Evolutionary conservation across 2,113 vertebrate genomes (phyloP).

Genomic region (Bubo blakistoni): DNA sequence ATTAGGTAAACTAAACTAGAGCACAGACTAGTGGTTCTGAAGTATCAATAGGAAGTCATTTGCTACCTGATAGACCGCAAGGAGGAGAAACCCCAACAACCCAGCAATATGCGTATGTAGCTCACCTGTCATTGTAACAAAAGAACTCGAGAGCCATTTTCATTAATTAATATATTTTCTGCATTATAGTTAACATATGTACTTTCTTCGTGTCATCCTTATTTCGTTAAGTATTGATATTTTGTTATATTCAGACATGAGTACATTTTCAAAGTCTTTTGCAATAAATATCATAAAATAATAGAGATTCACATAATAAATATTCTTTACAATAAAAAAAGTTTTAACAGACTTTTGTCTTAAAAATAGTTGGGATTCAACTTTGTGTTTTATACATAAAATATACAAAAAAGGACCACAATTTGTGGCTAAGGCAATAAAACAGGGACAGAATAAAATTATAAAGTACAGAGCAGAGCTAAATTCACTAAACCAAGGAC

Average conservation of each 20-base stretch:
- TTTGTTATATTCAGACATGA: slow-evolving; percentile 99
- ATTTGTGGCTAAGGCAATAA: slow-evolving; percentile 80
- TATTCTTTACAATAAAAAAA: slow-evolving; percentile 98
- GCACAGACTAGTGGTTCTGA: slow-evolving; percentile 51
- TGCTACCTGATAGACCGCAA: background rate
- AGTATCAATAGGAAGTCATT: background rate
- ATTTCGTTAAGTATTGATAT: slow-evolving; percentile 98
- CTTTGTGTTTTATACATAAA: slow-evolving; percentile 94
- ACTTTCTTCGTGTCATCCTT: slow-evolving; percentile 90
- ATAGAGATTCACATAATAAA: slow-evolving; percentile 99
- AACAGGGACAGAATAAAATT: slow-evolving; percentile 74
- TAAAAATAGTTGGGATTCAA: slow-evolving; percentile 98
- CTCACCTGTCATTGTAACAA: slow-evolving; percentile 48
- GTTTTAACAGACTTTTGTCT: slow-evolving; percentile 95
- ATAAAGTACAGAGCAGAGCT: slow-evolving; percentile 70
- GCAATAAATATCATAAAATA: slow-evolving; percentile 99
- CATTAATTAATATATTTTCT: slow-evolving; percentile 99
- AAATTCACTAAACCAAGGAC: slow-evolving; percentile 52
- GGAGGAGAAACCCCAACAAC: background rate
- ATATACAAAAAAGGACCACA: slow-evolving; percentile 90
- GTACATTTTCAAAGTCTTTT: slow-evolving; percentile 94
- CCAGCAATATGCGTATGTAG: background rate
- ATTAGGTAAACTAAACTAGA: slow-evolving; percentile 34
- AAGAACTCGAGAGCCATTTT: slow-evolving; percentile 79
- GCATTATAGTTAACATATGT: slow-evolving; percentile 99